These are phyloP conservation scores for Pharmacophagus antenor DNA, from an alignment of 2,888 invertebrate genomes.

Conservation along the genomic window DNA sequence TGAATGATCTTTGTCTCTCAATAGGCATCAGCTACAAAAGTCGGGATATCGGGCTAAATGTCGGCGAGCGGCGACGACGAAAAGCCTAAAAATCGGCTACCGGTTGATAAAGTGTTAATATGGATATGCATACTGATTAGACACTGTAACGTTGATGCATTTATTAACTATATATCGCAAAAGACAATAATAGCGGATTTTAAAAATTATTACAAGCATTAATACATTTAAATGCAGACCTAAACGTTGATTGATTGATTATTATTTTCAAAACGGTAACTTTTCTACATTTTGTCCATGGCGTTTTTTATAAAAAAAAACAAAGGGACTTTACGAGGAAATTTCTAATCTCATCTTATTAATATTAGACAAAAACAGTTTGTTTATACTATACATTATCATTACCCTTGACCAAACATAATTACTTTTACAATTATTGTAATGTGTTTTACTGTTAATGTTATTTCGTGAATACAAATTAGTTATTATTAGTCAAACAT, in stretches of 20 bases:
- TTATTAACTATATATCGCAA: too few relatives aligned
- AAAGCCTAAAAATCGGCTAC: too few relatives aligned
- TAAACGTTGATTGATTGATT: not conserved
- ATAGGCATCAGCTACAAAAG: too few relatives aligned
- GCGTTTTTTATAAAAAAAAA: not conserved
- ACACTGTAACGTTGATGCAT: not conserved
- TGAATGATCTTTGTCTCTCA: too few relatives aligned
- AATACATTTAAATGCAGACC: not conserved
- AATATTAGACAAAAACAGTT: slow-evolving; percentile 18
- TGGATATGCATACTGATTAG: not conserved
- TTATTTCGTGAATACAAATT: slow-evolving; percentile 3
- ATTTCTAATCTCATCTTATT: slow-evolving; percentile 11
- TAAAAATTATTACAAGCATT: too few relatives aligned
- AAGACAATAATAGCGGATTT: too few relatives aligned
- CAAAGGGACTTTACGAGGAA: not conserved
- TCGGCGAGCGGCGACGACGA: too few relatives aligned
- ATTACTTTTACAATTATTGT: slow-evolving; percentile 4
- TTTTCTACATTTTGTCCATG: not conserved
- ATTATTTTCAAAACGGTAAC: not conserved
- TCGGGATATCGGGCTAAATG: too few relatives aligned
- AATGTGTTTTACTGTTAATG: slow-evolving; percentile 4
- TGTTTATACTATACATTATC: not conserved
- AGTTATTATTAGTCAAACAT: not conserved
- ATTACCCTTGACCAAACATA: slow-evolving; percentile 8
- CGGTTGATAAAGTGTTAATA: too few relatives aligned